Base-by-base conservation (phyloP, 1,140 invertebrate genomes). In the Marisa cornuarietis region DNA sequence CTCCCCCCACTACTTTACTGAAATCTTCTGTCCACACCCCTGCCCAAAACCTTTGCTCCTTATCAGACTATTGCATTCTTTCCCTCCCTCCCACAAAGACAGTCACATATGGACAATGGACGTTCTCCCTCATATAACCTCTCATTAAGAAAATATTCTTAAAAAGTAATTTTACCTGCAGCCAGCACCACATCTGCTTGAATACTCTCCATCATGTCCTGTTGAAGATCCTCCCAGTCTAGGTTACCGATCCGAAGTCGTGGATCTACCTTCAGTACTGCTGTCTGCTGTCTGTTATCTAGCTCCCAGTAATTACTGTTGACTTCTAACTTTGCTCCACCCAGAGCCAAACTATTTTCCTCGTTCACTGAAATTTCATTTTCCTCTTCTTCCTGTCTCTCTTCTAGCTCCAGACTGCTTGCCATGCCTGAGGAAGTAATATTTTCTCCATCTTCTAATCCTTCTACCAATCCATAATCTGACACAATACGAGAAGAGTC, bases 111-210 rank as follows among this genome's bases (percentile, higher is more conserved):
- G n/a, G n/a, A n/a, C n/a, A n/a, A n/a, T n/a, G n/a, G n/a, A n/a
- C n/a, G n/a, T n/a, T n/a, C n/a, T n/a, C n/a, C n/a, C n/a, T n/a
- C n/a, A n/a, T n/a, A 42, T 42, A 42, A 42, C 31, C 31, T 42
- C 31, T 42, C 31, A 2, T 42, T 42, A 42, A 42, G 31, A 42
- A 42, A 42, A 42, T 42, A 42, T 58, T 2, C 9, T 58, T 58
- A 58, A 73, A 61, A 58, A 69, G 75, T 61, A 61, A 22, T 74
- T 81, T 80, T 75, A 89, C 88, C 88, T 85, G 88, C 87, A 66
- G 85, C 88, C n/a, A 89, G 72, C 49, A 89, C 83, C 24, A 89
- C 81, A 79, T 89, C 88, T 54, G 85, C 80, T 24, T 79, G 71
- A 58, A 87, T 61, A 26, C 73, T 75, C 20, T 82, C 76, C 16